These are phyloP conservation scores for Drosophila pseudotalamancana DNA, from an alignment of 2,888 invertebrate genomes.

Conservation along the genomic window DNA sequence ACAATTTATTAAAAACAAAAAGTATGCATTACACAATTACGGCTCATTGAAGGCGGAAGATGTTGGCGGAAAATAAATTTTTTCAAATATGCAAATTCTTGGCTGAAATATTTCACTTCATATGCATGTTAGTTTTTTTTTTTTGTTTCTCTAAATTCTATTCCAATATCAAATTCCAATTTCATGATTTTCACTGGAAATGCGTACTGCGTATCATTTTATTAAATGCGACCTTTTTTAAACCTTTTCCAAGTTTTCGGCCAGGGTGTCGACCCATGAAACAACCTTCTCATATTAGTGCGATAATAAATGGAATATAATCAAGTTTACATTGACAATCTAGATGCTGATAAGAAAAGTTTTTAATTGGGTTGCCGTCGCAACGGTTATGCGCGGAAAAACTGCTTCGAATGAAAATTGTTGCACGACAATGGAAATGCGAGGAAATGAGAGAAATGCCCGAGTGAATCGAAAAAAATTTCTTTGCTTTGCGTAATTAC, in stretches of 20 bases:
- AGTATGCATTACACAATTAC: constrained; percentile 49
- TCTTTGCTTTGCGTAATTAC: constrained; percentile 42
- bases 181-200: constrained; percentile 10
- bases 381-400: constrained; percentile 2
- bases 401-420: constrained; percentile 4
- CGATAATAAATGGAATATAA: constrained; percentile 48
- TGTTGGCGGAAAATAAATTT: constrained; percentile 4
- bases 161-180: constrained; percentile 11
- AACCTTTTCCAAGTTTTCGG: constrained; percentile 11
- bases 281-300: constrained; percentile 39
- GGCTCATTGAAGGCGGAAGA: background rate
- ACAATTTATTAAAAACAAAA: constrained; percentile 27
- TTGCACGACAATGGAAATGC: background rate
- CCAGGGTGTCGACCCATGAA: constrained; percentile 29
- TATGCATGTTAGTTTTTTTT: background rate
- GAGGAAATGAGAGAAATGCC: too few species aligned
- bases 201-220: background rate
- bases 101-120: background rate
- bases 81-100: background rate
- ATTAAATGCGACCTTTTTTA: background rate
- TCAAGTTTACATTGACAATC: constrained; percentile 59
- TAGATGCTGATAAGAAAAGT: constrained; percentile 61
- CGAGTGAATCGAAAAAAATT: constrained; percentile 19
- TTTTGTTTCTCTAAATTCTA: background rate
- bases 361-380: constrained; percentile 71